A percentile compares a stretch with the other conserved stretches of the same genome.
Evolutionary conservation across 2,888 invertebrate genomes (phyloP).

Genomic region (Caenorhabditis zanzibari): DNA sequence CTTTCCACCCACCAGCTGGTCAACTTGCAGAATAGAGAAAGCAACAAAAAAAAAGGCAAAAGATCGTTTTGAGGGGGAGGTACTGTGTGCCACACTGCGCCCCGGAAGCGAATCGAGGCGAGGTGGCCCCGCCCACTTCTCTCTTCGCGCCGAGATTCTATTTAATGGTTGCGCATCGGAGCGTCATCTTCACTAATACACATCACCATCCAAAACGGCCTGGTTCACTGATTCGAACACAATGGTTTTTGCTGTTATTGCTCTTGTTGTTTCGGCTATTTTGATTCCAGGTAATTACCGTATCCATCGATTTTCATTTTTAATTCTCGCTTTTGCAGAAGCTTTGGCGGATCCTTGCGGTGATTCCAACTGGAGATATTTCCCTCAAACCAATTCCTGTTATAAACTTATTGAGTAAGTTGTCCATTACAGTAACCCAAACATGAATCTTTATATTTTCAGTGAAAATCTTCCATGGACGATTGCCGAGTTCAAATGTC

Average conservation of each 20-base stretch:
- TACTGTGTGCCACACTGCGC: conserved; percentile 62
- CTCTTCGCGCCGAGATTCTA: conserved; percentile 58
- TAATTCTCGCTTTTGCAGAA: conserved; percentile 21
- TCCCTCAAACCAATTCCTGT: conserved; percentile 77
- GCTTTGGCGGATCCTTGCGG: conserved; percentile 68
- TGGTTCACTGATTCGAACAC: conserved; percentile 56
- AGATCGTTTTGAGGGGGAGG: conserved; percentile 60
- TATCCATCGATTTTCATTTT: not conserved
- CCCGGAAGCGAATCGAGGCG: conserved; percentile 64
- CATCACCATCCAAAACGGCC: conserved; percentile 50
- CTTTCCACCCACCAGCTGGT: conserved; percentile 50
- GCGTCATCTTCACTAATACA: conserved; percentile 63
- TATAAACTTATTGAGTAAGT: conserved; percentile 77
- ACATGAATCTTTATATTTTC: conserved; percentile 39
- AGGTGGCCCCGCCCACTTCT: conserved; percentile 41
- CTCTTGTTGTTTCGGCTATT: conserved; percentile 40
- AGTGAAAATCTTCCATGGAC: conserved; percentile 77
- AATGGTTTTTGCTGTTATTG: conserved; percentile 47
- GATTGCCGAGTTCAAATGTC: conserved; percentile 80
- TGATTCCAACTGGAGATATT: conserved; percentile 79
- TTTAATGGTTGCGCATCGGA: conserved; percentile 62
- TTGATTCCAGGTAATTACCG: conserved; percentile 50
- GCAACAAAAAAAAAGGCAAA: conserved; percentile 57
- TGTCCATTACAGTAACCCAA: not conserved
- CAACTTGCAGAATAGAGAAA: conserved; percentile 54